Conservation (phyloP, 2,888 invertebrate species). For the Drosophila birchii region DNA sequence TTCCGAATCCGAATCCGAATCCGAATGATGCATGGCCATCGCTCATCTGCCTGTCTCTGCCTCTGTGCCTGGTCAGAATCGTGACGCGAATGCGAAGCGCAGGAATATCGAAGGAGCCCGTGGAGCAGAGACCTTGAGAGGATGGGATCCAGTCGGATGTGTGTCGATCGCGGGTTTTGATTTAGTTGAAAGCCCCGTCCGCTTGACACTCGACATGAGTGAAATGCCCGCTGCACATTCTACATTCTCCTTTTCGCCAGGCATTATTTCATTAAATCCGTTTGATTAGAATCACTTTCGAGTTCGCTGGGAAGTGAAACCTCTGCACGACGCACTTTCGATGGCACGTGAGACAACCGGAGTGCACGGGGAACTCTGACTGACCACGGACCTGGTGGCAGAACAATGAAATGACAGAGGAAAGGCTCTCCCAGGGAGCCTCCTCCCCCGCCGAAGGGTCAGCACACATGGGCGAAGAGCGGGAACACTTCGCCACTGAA, state of each 20-base stretch:
- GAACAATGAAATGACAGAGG: constrained; percentile 69
- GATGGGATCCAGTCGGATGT: constrained; percentile 49
- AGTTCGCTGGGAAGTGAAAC: constrained; percentile 68
- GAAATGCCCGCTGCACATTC: constrained; percentile 58
- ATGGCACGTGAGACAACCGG: constrained; percentile 72
- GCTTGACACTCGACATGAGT: constrained; percentile 60
- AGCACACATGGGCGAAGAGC: constrained; percentile 19
- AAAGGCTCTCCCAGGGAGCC: constrained; percentile 40
- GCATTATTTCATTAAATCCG: constrained; percentile 69
- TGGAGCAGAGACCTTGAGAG: constrained; percentile 60
- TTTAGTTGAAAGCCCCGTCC: constrained; percentile 53
- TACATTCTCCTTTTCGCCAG: constrained; percentile 64
- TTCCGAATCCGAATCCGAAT: constrained; percentile 38
- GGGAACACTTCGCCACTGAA: constrained; percentile 55
- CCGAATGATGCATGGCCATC: constrained; percentile 60
- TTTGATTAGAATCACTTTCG: constrained; percentile 76
- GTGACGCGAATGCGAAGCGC: constrained; percentile 78
- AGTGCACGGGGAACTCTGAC: constrained; percentile 47
- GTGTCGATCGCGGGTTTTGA: constrained; percentile 59
- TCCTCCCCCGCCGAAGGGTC: constrained; percentile 33
- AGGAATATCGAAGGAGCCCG: constrained; percentile 49
- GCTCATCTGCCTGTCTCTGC: constrained; percentile 51
- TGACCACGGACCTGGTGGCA: constrained; percentile 31
- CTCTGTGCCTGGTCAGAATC: constrained; percentile 79
- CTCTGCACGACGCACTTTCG: constrained; percentile 64